These are phyloP conservation scores for Labeo catla DNA, from an alignment of 2,113 vertebrate genomes.

Conservation along the genomic window DNA sequence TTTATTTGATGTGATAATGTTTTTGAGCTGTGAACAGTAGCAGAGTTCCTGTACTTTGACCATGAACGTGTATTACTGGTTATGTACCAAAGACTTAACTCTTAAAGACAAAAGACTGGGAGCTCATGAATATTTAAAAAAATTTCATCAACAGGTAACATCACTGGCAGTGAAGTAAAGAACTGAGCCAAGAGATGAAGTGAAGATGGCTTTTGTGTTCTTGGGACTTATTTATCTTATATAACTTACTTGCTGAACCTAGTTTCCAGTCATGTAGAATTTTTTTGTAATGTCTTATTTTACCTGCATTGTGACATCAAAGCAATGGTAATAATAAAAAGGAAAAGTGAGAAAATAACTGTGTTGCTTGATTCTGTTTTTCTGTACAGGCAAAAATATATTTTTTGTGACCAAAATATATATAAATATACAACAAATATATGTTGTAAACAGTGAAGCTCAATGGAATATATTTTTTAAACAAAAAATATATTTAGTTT, in stretches of 20 bases:
- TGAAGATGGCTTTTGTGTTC: background rate
- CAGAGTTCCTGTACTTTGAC: background rate
- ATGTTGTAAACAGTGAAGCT: too few relatives aligned
- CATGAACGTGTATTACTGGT: background rate
- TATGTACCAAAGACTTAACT: background rate
- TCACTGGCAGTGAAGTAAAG: conserved; percentile 27
- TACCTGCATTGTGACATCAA: background rate
- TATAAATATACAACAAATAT: too few relatives aligned
- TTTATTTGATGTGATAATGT: background rate
- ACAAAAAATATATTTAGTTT: too few relatives aligned
- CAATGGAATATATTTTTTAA: too few relatives aligned
- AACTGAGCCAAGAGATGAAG: conserved; percentile 17
- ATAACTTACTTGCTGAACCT: background rate
- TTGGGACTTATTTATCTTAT: background rate
- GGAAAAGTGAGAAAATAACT: background rate
- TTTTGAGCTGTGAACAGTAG: conserved; percentile 12
- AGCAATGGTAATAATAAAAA: background rate
- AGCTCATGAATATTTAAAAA: conserved; percentile 4
- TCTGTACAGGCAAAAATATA: too few relatives aligned
- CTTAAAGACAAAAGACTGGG: background rate
- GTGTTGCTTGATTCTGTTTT: background rate
- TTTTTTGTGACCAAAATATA: background rate
- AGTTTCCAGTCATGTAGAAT: background rate
- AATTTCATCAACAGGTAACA: background rate
- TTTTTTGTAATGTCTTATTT: background rate